Evolutionary conservation across 2,113 vertebrate species (phyloP).

Genomic region (Girardinichthys multiradiatus): DNA sequence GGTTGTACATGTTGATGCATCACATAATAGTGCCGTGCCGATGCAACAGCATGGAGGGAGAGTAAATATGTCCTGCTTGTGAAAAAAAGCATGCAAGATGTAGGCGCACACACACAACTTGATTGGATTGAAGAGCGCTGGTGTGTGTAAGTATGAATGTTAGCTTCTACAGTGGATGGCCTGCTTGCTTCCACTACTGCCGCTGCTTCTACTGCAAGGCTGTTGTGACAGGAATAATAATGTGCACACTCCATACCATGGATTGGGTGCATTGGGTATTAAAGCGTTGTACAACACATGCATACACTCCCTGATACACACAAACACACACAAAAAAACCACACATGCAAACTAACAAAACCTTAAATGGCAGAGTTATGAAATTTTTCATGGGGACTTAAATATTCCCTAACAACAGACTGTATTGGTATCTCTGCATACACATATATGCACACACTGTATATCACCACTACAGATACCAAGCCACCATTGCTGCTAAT

Average conservation of each 20-base stretch:
- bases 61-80: constrained; percentile 7
- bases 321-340: background rate
- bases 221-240: constrained; percentile 84
- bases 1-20: constrained; percentile 36
- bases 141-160: constrained; percentile 31
- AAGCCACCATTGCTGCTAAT: constrained; percentile 65
- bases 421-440: constrained; percentile 24
- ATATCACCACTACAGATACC: constrained; percentile 60
- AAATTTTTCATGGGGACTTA: constrained; percentile 35
- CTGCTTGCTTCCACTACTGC: constrained; percentile 64
- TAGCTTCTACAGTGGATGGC: constrained; percentile 46
- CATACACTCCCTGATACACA: background rate
- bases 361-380: constrained; percentile 26
- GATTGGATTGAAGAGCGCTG: constrained; percentile 15
- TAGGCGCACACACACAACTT: constrained; percentile 10
- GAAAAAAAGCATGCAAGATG: constrained; percentile 20
- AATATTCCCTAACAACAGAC: constrained; percentile 56
- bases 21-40: constrained; percentile 29
- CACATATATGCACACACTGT: constrained; percentile 13
- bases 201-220: constrained; percentile 79
- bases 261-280: constrained; percentile 58
- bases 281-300: constrained; percentile 38
- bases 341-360: background rate
- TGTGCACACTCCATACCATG: constrained; percentile 62
- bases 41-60: constrained; percentile 14